Evolutionary conservation across 2,888 invertebrate species (phyloP).

Genomic region (Oxycera nigricornis): DNA sequence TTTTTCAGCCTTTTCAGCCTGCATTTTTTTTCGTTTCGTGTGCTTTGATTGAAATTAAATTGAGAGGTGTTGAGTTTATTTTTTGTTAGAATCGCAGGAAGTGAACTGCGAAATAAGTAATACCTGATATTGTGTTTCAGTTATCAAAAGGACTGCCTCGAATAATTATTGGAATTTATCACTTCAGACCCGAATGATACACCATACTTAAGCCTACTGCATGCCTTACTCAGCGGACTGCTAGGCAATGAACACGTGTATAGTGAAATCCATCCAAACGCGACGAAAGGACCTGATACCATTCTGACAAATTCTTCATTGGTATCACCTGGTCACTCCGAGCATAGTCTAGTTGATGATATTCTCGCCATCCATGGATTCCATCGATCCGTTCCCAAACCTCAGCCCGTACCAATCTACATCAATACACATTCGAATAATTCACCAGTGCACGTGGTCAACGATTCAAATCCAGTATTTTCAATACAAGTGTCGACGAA

Average conservation of each 20-base stretch:
- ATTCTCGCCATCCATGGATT: neutral
- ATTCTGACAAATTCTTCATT: neutral
- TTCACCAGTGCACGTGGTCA: neutral
- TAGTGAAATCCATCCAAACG: neutral
- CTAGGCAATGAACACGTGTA: neutral
- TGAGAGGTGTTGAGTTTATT: too few species aligned
- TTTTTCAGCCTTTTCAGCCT: too few species aligned
- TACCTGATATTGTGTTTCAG: too few species aligned
- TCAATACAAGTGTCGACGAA: slow-evolving; percentile 13
- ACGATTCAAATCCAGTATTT: neutral
- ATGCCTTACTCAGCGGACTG: neutral
- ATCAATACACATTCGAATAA: neutral
- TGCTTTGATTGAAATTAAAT: too few species aligned
- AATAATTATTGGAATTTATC: too few species aligned
- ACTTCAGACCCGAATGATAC: neutral
- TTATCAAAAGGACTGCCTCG: too few species aligned
- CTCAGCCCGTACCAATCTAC: neutral
- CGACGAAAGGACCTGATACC: slow-evolving; percentile 10
- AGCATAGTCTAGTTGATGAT: neutral
- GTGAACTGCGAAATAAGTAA: too few species aligned
- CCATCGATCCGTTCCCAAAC: neutral
- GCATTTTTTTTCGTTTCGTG: too few species aligned
- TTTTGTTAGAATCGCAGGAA: too few species aligned
- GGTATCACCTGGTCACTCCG: neutral
- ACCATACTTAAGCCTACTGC: neutral